These are phyloP conservation scores for Metallyticus violacea DNA, from an alignment of 2,888 invertebrate genomes.

Conservation along the genomic window DNA sequence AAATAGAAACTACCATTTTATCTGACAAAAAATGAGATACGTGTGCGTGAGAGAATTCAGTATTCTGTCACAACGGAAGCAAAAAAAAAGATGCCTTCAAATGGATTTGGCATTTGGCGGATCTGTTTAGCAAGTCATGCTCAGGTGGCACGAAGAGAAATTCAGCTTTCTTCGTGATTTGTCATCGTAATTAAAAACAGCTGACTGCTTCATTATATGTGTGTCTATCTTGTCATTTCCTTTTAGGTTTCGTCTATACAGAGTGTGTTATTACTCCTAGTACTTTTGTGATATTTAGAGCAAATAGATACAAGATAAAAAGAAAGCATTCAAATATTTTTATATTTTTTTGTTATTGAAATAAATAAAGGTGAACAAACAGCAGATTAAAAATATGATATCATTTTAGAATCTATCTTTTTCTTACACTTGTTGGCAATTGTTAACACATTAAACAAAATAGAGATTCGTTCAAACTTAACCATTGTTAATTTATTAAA, in stretches of 20 bases:
- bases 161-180: not conserved
- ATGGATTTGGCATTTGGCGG: not conserved
- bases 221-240: not conserved
- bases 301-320: too few species aligned
- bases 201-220: not conserved
- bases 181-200: not conserved
- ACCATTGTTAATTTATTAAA: too few species aligned
- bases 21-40: not conserved
- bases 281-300: too few species aligned
- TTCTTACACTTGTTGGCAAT: too few species aligned
- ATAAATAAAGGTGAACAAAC: too few species aligned
- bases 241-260: not conserved
- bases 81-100: not conserved
- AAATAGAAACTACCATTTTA: not conserved
- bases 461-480: too few species aligned
- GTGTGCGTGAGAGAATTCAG: not conserved
- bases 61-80: not conserved
- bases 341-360: too few species aligned
- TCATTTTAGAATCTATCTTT: too few species aligned
- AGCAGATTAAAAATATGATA: too few species aligned
- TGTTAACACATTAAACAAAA: too few species aligned
- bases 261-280: not conserved
- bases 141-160: not conserved
- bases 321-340: too few species aligned
- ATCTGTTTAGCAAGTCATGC: not conserved